Conservation (phyloP, 1,140 invertebrate species). For the Procambarus clarkii region DNA sequence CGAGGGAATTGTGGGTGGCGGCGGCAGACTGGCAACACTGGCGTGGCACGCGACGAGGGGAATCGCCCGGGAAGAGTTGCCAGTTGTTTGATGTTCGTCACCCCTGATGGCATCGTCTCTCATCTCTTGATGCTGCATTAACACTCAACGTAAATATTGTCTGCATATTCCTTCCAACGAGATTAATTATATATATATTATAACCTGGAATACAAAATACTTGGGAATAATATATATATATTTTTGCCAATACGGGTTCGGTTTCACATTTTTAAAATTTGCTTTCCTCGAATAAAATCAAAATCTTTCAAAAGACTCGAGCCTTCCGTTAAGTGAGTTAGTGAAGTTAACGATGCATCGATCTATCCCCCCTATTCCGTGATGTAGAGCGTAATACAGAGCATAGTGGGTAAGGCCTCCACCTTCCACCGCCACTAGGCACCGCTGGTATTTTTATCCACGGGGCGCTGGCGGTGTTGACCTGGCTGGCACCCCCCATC, state of each 20-base stretch:
- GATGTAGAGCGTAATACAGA: too few species aligned
- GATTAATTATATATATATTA: background rate
- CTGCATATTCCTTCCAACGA: background rate
- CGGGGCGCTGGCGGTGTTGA: background rate
- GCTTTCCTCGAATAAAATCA: background rate
- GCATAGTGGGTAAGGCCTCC: background rate
- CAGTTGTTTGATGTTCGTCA: constrained; percentile 6
- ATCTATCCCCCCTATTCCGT: too few species aligned
- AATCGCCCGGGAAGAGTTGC: background rate
- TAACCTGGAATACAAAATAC: too few species aligned
- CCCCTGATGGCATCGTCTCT: background rate
- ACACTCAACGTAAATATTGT: background rate
- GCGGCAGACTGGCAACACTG: background rate
- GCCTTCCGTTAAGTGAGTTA: background rate
- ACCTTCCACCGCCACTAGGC: background rate
- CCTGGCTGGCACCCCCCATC: too few species aligned
- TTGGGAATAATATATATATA: too few species aligned
- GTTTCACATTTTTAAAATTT: background rate
- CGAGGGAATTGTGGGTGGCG: background rate
- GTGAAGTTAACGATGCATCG: too few species aligned
- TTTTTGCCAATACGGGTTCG: background rate
- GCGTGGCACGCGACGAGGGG: background rate
- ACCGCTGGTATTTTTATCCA: background rate
- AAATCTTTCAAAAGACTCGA: background rate
- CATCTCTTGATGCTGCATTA: background rate